Evolutionary conservation across 2,888 invertebrate species (phyloP).

Genomic region (Lepidocyrtoides sp.): DNA sequence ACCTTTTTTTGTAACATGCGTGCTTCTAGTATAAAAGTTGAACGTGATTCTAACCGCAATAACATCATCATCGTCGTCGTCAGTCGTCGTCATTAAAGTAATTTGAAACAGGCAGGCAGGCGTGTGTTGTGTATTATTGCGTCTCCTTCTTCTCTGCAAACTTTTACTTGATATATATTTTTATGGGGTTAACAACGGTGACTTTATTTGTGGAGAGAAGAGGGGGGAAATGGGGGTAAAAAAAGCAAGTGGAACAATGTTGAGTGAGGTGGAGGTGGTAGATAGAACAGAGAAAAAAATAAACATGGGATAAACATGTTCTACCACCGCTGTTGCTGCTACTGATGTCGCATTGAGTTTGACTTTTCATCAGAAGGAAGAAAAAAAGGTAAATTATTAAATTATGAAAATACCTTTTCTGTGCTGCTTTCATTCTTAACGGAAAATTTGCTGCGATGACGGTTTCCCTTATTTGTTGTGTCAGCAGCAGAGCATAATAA

Average conservation of each 20-base stretch:
- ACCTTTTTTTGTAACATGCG: too few relatives aligned
- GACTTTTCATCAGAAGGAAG: background rate
- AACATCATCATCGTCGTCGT: background rate
- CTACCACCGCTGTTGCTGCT: background rate
- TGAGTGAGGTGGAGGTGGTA: background rate
- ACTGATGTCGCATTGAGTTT: background rate
- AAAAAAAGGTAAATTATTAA: background rate
- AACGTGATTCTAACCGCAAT: slow-evolving; percentile 40
- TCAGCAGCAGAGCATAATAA: too few relatives aligned
- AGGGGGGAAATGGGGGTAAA: background rate
- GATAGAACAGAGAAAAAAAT: too few relatives aligned
- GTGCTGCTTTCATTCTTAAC: too few relatives aligned
- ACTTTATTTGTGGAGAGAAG: background rate
- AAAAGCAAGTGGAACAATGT: background rate
- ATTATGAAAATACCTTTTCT: background rate
- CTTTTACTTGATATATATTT: too few relatives aligned
- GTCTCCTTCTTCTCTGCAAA: background rate
- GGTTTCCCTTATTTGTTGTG: too few relatives aligned
- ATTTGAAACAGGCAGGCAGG: background rate
- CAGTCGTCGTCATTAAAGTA: background rate
- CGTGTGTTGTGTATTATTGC: background rate
- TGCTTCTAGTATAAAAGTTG: background rate
- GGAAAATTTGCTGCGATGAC: too few relatives aligned
- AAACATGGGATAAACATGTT: too few relatives aligned
- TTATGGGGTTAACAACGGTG: background rate